Percentiles rank a stretch among this genome's conserved stretches.
These are phyloP conservation scores for Gari tellinella DNA, from an alignment of 2,888 invertebrate genomes.

Conservation along the genomic window DNA sequence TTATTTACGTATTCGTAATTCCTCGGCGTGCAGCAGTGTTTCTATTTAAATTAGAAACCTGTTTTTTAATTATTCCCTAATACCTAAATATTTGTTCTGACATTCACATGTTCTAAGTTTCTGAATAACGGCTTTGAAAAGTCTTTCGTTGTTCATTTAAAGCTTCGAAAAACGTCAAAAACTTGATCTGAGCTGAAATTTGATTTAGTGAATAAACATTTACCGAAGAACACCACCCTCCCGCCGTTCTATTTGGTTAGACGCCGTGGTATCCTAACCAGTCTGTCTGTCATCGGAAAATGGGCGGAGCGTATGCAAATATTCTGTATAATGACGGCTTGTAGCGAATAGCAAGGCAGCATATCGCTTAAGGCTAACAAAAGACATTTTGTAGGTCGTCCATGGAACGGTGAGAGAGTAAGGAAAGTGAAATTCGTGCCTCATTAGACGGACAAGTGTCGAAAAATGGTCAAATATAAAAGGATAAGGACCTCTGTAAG, in stretches of 20 bases:
- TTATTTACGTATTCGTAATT: no score
- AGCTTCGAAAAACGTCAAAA: conserved; percentile 46
- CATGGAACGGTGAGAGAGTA: conserved; percentile 7
- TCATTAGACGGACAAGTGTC: conserved; percentile 40
- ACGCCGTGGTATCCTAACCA: conserved; percentile 28
- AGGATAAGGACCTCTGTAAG: neutral
- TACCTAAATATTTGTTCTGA: neutral
- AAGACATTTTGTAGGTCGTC: conserved; percentile 15
- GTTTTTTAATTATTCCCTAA: neutral
- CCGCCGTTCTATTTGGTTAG: conserved; percentile 59
- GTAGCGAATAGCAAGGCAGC: conserved; percentile 39
- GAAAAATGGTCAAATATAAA: conserved; percentile 23
- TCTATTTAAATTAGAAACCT: no score
- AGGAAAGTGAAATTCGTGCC: conserved; percentile 27
- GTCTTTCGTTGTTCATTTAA: conserved; percentile 38
- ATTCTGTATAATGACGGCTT: conserved; percentile 24
- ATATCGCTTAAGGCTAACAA: conserved; percentile 13
- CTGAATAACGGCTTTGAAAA: conserved; percentile 12
- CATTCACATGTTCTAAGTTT: conserved; percentile 12
- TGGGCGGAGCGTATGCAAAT: conserved; percentile 25
- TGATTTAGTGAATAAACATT: conserved; percentile 69
- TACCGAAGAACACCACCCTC: conserved; percentile 60
- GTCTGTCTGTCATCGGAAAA: conserved; percentile 36
- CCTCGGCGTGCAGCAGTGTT: no score
- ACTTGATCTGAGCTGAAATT: conserved; percentile 56